A percentile compares a stretch with the other conserved stretches of the same genome.
phyloP scores from a whole-genome alignment of 2,797 vertebrate species.

The Benthosema pterotum region DNA sequence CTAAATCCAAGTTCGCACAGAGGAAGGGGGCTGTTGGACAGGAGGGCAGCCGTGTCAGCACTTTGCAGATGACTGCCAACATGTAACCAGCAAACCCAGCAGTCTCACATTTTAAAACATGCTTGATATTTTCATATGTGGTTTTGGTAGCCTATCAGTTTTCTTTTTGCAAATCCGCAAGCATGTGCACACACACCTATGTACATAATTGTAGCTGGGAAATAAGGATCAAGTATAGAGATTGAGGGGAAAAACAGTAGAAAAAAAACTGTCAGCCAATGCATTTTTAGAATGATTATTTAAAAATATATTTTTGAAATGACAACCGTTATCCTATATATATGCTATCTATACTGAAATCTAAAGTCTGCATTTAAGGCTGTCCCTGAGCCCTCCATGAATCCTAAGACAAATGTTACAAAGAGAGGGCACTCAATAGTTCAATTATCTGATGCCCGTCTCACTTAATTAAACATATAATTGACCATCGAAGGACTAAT shows the following conservation, averaged over 20 bases:
- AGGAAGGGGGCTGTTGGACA: constrained; percentile 69
- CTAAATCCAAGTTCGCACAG: constrained; percentile 81
- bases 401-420: constrained; percentile 63
- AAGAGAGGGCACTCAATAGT: constrained; percentile 66
- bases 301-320: too few species aligned
- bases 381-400: constrained; percentile 8
- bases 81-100: constrained; percentile 72
- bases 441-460: constrained; percentile 76
- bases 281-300: constrained; percentile 16
- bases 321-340: too few species aligned
- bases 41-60: constrained; percentile 78
- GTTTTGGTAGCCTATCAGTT: constrained; percentile 54
- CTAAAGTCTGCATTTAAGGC: neutral
- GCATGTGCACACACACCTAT: constrained; percentile 27
- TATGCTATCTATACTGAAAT: constrained; percentile 2
- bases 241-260: constrained; percentile 27
- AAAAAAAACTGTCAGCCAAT: constrained; percentile 30
- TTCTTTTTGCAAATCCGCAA: constrained; percentile 17
- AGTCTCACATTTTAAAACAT: constrained; percentile 50
- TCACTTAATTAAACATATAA: constrained; percentile 79
- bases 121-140: constrained; percentile 56
- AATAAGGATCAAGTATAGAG: constrained; percentile 4
- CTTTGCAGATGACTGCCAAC: constrained; percentile 76
- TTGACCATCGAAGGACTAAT: constrained; percentile 66
- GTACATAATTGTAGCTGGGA: constrained; percentile 18